Evolutionary conservation across 1,140 invertebrate genomes (phyloP).

Genomic region (Cydia fagiglandana): DNA sequence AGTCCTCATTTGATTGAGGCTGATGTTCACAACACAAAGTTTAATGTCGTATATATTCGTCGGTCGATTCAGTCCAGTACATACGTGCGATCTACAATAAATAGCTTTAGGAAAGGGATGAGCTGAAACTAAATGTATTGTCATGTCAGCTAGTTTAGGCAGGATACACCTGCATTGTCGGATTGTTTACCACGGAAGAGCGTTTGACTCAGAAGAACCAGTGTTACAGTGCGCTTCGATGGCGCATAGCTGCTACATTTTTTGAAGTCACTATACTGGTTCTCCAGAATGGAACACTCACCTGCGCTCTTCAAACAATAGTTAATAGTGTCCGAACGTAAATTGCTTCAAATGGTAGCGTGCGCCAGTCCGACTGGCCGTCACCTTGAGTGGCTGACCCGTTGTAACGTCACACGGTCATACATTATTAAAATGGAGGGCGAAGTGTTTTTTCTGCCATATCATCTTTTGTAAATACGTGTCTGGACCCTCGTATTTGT

Average conservation of each 20-base stretch:
- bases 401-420: slow-evolving; percentile 56
- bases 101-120: too few species aligned
- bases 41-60: too few species aligned
- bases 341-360: slow-evolving; percentile 13
- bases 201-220: too few species aligned
- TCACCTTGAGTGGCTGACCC: slow-evolving; percentile 65
- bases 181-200: not conserved
- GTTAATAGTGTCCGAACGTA: not conserved
- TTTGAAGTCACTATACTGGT: not conserved
- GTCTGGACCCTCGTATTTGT: not conserved
- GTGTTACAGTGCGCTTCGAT: not conserved
- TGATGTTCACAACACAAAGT: too few species aligned
- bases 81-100: too few species aligned
- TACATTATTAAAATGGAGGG: slow-evolving; percentile 59
- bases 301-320: not conserved
- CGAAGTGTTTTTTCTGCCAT: slow-evolving; percentile 49
- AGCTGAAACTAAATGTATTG: too few species aligned
- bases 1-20: too few species aligned
- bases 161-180: too few species aligned
- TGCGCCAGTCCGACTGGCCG: slow-evolving; percentile 36
- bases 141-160: too few species aligned
- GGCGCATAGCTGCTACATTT: not conserved
- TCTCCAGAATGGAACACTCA: not conserved
- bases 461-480: slow-evolving; percentile 33
- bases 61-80: too few species aligned